Evolutionary conservation across 2,888 invertebrate genomes (phyloP), one percentile per base, ranked within the genome.

Genomic region (Pammene aurita): DNA sequence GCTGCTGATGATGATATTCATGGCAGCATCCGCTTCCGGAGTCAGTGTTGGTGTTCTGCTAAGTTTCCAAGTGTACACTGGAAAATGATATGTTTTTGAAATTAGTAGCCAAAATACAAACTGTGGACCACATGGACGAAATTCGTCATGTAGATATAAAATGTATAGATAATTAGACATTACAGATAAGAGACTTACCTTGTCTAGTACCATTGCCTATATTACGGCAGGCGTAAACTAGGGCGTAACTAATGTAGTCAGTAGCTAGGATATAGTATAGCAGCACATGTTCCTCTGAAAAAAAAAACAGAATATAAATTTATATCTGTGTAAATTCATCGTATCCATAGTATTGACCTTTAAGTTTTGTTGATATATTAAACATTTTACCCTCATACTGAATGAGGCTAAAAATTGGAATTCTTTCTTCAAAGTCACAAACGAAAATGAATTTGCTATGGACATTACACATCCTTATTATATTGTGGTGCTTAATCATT

Each of bases 61-160:
- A 0, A 91, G 74, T 71, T 87, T 88, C 92, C 91, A 91, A 73
- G 91, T 92, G 73, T 76, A 77, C 0, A 92, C 92, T 92, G 78
- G 7, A 71, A 74, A 42, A 38, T 38, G 38, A 5, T 38, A 9
- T 35, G 4, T 5, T 35, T 38, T 38, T 38, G 7, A 38, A 9
- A 1, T 38, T 38, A 38, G 26, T 4, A 26, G 26, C 4, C 26
- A 26, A 26, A 26, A 26, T 26, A 26, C 26, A 26, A 26, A 26
- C 26, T 26, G 26, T 26, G 1, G 26, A 26, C 26, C 1, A 26
- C 26, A 26, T 2, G 26, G 46, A 60, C 38, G 34, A n/a, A 10
- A 42, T 14, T n/a, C n/a, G n/a, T n/a, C n/a, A n/a, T n/a, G 2
- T 10, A 41, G 41, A 6, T 41, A 7, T 9, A 41, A 10, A 41